These are phyloP conservation scores for Centroberyx gerrardi DNA, from an alignment of 2,797 vertebrate genomes.

Conservation along the genomic window DNA sequence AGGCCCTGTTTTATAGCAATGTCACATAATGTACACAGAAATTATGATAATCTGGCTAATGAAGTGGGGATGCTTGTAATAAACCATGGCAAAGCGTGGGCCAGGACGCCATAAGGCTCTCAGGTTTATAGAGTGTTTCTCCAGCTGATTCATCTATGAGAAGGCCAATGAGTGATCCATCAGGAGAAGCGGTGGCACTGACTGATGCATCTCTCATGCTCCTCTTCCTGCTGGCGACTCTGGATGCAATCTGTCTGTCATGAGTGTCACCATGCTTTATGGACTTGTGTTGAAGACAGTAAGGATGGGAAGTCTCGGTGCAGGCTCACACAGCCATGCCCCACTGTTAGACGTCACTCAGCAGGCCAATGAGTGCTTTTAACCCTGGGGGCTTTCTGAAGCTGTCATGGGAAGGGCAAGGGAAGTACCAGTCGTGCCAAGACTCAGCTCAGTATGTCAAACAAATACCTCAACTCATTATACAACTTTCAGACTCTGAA, in stretches of 20 bases:
- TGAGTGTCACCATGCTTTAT: conserved; percentile 66
- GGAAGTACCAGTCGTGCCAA: conserved; percentile 30
- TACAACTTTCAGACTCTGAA: conserved; percentile 37
- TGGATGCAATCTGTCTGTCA: conserved; percentile 77
- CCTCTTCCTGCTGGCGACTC: conserved; percentile 61
- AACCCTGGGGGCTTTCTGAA: conserved; percentile 54
- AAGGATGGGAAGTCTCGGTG: conserved; percentile 57
- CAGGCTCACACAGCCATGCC: conserved; percentile 46
- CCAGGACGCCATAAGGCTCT: conserved; percentile 48
- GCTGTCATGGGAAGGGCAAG: conserved; percentile 41
- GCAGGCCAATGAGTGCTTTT: conserved; percentile 56
- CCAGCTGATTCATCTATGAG: conserved; percentile 59
- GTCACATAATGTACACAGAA: conserved; percentile 47
- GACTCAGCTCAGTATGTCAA: conserved; percentile 45
- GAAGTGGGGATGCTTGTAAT: conserved; percentile 37
- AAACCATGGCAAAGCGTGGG: conserved; percentile 34
- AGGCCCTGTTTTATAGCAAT: conserved; percentile 44
- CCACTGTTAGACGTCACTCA: conserved; percentile 50
- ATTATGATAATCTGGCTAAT: conserved; percentile 51
- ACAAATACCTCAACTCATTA: conserved; percentile 43
- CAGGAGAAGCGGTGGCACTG: conserved; percentile 60
- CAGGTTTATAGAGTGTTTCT: conserved; percentile 62
- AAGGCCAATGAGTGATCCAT: conserved; percentile 67
- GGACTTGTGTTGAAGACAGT: conserved; percentile 64
- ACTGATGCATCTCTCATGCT: conserved; percentile 72